phyloP scores from a whole-genome alignment of 1,140 invertebrate species.

The Episyrphus balteatus region DNA sequence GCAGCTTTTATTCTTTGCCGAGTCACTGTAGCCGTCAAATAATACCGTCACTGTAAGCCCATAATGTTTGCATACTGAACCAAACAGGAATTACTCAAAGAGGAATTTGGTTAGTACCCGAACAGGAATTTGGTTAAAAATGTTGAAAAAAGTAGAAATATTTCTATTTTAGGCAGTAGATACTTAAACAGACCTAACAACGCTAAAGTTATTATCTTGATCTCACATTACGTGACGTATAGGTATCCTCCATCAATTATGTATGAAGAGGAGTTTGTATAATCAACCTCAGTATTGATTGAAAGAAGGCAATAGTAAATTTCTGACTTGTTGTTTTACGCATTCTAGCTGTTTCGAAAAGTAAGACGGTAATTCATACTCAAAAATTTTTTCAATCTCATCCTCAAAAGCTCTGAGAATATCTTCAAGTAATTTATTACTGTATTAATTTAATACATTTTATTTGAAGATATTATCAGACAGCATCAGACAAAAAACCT shows the following conservation, averaged over 20 bases:
- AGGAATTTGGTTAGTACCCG: too few relatives aligned
- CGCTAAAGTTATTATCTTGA: background rate
- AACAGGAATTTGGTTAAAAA: too few relatives aligned
- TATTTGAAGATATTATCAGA: constrained; percentile 33
- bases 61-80: too few relatives aligned
- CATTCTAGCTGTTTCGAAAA: constrained; percentile 25
- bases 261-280: constrained; percentile 12
- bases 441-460: too few relatives aligned
- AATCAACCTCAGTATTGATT: constrained; percentile 21
- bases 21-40: too few relatives aligned
- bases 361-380: constrained; percentile 13
- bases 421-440: too few relatives aligned
- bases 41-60: too few relatives aligned
- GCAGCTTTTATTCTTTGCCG: background rate
- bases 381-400: background rate
- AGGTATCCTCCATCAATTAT: background rate
- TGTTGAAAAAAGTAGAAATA: too few relatives aligned
- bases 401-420: background rate
- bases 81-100: too few relatives aligned
- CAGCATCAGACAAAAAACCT: constrained; percentile 6
- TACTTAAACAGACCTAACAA: too few relatives aligned
- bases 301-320: constrained; percentile 24
- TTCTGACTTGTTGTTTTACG: constrained; percentile 28
- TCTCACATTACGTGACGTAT: background rate
- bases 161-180: too few relatives aligned